Evolutionary conservation across 2,113 vertebrate genomes (phyloP).

Genomic region (Neofelis nebulosa): DNA sequence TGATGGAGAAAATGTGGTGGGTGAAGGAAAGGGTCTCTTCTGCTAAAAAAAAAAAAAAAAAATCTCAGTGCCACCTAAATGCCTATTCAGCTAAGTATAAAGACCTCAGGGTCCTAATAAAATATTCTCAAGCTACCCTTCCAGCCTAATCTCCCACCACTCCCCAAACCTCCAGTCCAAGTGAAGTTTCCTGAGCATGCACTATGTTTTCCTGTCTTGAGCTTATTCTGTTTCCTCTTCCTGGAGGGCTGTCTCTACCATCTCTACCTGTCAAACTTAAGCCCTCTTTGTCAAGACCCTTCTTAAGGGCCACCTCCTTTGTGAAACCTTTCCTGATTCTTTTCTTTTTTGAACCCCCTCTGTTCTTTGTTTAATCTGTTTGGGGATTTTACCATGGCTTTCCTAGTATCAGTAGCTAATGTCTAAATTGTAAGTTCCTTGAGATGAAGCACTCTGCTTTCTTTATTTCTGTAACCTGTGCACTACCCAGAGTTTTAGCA

Average conservation of each 20-base stretch:
- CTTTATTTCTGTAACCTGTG: background rate
- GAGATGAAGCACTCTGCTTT: background rate
- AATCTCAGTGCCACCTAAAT: background rate
- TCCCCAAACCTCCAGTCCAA: background rate
- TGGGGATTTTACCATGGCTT: background rate
- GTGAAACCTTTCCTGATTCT: background rate
- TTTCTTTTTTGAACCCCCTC: background rate
- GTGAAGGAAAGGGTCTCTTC: background rate
- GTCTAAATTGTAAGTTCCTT: background rate
- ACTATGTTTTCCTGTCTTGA: background rate
- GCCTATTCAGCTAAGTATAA: background rate
- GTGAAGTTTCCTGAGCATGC: background rate
- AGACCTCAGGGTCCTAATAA: background rate
- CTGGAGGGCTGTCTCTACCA: background rate
- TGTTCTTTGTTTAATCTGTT: background rate
- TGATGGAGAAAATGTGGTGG: background rate
- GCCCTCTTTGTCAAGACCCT: background rate
- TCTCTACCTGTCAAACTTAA: background rate
- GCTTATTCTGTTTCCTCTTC: background rate
- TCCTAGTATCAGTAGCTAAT: background rate
- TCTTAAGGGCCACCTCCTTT: background rate
- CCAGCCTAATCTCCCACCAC: background rate
- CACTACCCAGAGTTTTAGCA: background rate
- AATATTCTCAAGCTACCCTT: background rate
- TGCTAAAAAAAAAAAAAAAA: background rate